Base-by-base conservation (phyloP, 2,888 invertebrate genomes). In the Drosophila birchii region DNA sequence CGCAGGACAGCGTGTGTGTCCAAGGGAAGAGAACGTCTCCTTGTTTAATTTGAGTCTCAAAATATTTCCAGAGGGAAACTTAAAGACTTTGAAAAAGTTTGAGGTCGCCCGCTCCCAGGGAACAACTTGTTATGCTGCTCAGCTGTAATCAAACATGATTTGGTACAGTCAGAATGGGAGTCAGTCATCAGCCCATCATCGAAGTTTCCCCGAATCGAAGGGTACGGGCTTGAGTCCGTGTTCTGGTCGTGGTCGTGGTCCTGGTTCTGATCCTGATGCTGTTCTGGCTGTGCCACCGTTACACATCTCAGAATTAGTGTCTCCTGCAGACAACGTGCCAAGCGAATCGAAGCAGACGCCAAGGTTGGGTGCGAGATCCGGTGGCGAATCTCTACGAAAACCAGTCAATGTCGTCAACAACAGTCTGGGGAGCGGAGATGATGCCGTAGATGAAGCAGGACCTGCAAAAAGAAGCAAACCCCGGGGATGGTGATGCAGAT, bases 91-190 rank as follows among this genome's bases (percentile, higher is more conserved):
- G 54, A 29, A 67, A 75, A 70, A 66, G 53, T 54, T 77, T 70
- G 26, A 39, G 8, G 34, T 43, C 26, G 16, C 26, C 51, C 26
- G 12, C 47, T 38, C 29, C 23, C 16, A 56, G 68, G 68, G 75
- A 69, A 66, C 70, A 81, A 87, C 80, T 87, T 85, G 82, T 76
- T 75, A 81, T 86, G 79, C 89, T 78, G 73, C 77, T 87, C 89
- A 85, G 76, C 80, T 89, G 77, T 86, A 86, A 89, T 86, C 86
- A 86, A 86, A 86, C 86, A 78, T 87, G 89, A 86, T 87, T 89
- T 80, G 69, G 67, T 73, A 75, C 59, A 71, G 51, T 38, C 59
- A 53, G 43, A 51, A 36, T 18, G 57, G 75, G 51, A 74, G 75
- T 54, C 57, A 73, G 74, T 53, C 59, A 44, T 59, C 61, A 57